Percentiles rank a stretch among this genome's conserved stretches.
phyloP scores from a whole-genome alignment of 2,888 invertebrate genomes.

The Aphidoletes aphidimyza region DNA sequence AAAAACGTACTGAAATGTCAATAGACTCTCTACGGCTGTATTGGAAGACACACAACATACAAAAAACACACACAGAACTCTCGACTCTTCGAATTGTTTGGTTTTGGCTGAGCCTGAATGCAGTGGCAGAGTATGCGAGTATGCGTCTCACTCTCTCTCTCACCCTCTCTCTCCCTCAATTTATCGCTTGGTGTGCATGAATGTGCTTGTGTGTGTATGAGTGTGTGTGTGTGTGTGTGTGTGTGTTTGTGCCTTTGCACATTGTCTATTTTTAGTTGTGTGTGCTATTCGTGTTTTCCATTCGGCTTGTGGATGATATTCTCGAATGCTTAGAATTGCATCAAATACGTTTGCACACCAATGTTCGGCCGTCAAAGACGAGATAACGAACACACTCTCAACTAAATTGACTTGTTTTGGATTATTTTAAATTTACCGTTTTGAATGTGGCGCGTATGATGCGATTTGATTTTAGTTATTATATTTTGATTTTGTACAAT shows the following conservation, averaged over 20 bases:
- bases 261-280: background rate
- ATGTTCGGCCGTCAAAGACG: background rate
- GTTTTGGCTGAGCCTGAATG: too few species aligned
- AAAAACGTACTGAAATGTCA: conserved; percentile 43
- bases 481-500: background rate
- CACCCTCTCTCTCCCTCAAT: background rate
- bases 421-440: conserved; percentile 5
- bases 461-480: too few species aligned
- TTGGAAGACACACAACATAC: background rate
- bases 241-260: background rate
- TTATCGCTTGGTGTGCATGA: background rate
- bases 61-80: too few species aligned
- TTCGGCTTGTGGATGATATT: background rate
- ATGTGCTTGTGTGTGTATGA: background rate
- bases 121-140: too few species aligned
- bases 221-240: background rate
- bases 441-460: background rate
- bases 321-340: conserved; percentile 36
- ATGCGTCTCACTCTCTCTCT: too few species aligned
- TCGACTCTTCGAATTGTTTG: too few species aligned
- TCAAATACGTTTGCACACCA: background rate
- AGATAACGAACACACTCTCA: conserved; percentile 26
- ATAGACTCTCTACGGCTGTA: conserved; percentile 27
- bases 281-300: background rate
- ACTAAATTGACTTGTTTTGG: conserved; percentile 4